Evolutionary conservation across 1,140 invertebrate genomes (phyloP).

Genomic region (Atta texana): DNA sequence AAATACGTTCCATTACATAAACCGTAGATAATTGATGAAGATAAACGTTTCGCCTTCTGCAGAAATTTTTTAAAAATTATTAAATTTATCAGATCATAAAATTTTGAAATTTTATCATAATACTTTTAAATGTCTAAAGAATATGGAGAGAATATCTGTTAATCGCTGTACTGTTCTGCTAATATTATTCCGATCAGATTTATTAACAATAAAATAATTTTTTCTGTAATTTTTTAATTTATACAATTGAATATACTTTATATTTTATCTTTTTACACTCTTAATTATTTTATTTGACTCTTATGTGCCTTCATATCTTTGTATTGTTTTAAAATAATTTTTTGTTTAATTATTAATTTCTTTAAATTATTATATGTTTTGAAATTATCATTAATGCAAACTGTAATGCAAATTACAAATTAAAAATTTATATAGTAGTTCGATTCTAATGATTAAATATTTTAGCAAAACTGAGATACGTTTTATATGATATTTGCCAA

Average conservation of each 20-base stretch:
- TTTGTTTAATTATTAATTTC: constrained; percentile 8
- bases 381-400: neutral
- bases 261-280: no score
- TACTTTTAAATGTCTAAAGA: neutral
- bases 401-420: neutral
- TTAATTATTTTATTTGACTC: no score
- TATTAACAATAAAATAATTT: neutral
- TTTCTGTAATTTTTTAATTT: neutral
- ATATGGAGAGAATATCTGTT: neutral
- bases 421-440: constrained; percentile 1
- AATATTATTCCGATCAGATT: neutral
- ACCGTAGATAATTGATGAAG: neutral
- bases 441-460: constrained; percentile 19
- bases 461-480: neutral
- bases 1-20: constrained; percentile 11
- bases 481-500: neutral
- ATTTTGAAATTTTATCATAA: neutral
- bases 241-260: no score
- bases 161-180: neutral
- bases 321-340: neutral
- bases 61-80: neutral
- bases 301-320: no score
- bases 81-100: neutral
- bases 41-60: neutral
- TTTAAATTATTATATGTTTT: neutral